Percentiles rank a stretch among this genome's conserved stretches.
Evolutionary conservation across 2,113 vertebrate genomes (phyloP).

Genomic region (Epinephelus cyanopodus): DNA sequence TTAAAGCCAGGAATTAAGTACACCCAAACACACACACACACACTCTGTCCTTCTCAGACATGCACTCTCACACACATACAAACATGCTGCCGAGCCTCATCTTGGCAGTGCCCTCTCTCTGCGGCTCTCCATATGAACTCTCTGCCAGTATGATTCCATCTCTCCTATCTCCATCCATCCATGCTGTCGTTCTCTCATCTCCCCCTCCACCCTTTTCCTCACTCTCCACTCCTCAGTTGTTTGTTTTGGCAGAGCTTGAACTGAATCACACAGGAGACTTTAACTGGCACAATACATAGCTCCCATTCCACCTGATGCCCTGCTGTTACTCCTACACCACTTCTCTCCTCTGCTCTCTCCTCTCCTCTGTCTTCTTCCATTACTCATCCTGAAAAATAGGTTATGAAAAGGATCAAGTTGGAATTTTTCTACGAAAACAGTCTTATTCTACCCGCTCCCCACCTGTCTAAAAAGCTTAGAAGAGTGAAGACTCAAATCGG

Average conservation of each 20-base stretch:
- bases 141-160: slow-evolving; percentile 62
- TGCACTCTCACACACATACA: slow-evolving; percentile 14
- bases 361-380: slow-evolving; percentile 12
- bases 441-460: background rate
- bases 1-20: background rate
- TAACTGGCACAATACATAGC: slow-evolving; percentile 51
- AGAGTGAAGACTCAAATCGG: background rate
- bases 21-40: slow-evolving; percentile 7
- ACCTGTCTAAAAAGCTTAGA: slow-evolving; percentile 15
- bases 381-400: slow-evolving; percentile 31
- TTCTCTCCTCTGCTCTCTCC: slow-evolving; percentile 12
- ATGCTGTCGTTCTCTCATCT: slow-evolving; percentile 55
- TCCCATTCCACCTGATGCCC: slow-evolving; percentile 63
- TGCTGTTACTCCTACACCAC: slow-evolving; percentile 36
- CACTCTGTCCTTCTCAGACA: background rate
- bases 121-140: slow-evolving; percentile 51
- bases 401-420: slow-evolving; percentile 29
- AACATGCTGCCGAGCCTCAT: slow-evolving; percentile 29
- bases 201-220: slow-evolving; percentile 26
- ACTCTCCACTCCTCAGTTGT: slow-evolving; percentile 48
- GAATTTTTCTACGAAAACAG: background rate
- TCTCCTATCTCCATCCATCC: slow-evolving; percentile 68
- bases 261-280: slow-evolving; percentile 58
- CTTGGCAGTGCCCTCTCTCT: slow-evolving; percentile 54
- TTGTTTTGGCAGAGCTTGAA: slow-evolving; percentile 72